Percentiles rank a stretch among this genome's conserved stretches.
phyloP scores from a whole-genome alignment of 2,113 vertebrate genomes.

The Dasyurus viverrinus region DNA sequence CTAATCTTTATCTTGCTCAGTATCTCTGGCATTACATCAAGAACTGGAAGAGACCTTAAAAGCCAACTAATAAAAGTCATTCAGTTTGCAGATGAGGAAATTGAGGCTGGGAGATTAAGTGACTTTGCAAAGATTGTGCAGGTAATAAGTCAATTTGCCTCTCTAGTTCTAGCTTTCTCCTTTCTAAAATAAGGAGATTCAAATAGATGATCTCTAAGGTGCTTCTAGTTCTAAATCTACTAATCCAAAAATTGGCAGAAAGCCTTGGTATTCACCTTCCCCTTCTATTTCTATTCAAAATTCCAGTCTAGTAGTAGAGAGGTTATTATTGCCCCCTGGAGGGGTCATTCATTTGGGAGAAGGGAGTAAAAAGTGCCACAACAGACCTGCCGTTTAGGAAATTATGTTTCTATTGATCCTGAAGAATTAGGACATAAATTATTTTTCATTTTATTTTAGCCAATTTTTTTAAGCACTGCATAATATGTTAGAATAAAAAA shows the following conservation, averaged over 20 bases:
- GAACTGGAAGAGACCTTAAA: not conserved
- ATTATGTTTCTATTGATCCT: not conserved
- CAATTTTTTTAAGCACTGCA: not conserved
- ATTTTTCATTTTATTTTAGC: not conserved
- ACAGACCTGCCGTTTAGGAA: not conserved
- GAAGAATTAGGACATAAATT: conserved; percentile 46
- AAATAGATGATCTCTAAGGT: not conserved
- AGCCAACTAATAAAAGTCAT: not conserved
- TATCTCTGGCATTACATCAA: not conserved
- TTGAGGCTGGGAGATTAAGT: not conserved
- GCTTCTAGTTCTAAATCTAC: not conserved
- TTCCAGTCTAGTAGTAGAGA: not conserved
- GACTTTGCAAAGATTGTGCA: not conserved
- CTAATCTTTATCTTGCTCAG: no score
- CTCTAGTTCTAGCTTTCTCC: not conserved
- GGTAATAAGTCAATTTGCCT: not conserved
- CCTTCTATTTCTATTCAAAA: conserved; percentile 41
- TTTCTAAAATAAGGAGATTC: not conserved
- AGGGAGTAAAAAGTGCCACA: not conserved
- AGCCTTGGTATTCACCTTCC: conserved; percentile 55
- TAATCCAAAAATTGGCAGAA: conserved; percentile 63
- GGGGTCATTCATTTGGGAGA: conserved; percentile 44
- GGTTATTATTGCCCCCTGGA: conserved; percentile 14
- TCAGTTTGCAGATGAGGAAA: not conserved
- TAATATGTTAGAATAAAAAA: not conserved